Evolutionary conservation across 2,113 vertebrate genomes (phyloP).

Genomic region (Lepus americanus): DNA sequence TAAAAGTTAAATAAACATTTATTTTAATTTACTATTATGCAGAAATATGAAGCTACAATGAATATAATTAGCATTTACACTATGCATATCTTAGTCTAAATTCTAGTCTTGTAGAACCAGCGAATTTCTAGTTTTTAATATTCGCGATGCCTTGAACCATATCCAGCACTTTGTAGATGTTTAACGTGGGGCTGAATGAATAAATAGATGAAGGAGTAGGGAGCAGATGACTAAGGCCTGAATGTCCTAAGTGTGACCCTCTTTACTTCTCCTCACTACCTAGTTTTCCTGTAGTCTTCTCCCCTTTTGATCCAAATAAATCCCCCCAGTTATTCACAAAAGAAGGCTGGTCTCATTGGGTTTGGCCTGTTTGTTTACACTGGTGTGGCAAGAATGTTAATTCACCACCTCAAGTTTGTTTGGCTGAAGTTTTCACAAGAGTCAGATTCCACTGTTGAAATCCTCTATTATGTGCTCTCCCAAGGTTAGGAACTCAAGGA

Average conservation of each 20-base stretch:
- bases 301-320: neutral
- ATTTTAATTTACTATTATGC: slow-evolving; percentile 22
- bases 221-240: neutral
- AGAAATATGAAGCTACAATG: slow-evolving; percentile 57
- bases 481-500: slow-evolving; percentile 37
- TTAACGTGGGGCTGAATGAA: slow-evolving; percentile 24
- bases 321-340: neutral
- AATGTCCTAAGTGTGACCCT: neutral
- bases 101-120: neutral
- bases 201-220: neutral
- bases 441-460: slow-evolving; percentile 4
- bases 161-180: neutral
- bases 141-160: neutral
- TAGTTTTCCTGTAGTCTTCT: neutral
- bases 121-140: slow-evolving; percentile 61
- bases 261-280: neutral
- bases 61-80: slow-evolving; percentile 37
- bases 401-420: neutral
- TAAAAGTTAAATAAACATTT: neutral
- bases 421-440: slow-evolving; percentile 12
- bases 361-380: neutral
- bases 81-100: slow-evolving; percentile 28
- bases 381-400: neutral
- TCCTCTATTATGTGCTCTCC: neutral
- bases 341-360: neutral